Evolutionary conservation across 35 echinoderm and acorn worm species (phyloP), one percentile per base, ranked within the genome.

Genomic region (Patiria miniata): DNA sequence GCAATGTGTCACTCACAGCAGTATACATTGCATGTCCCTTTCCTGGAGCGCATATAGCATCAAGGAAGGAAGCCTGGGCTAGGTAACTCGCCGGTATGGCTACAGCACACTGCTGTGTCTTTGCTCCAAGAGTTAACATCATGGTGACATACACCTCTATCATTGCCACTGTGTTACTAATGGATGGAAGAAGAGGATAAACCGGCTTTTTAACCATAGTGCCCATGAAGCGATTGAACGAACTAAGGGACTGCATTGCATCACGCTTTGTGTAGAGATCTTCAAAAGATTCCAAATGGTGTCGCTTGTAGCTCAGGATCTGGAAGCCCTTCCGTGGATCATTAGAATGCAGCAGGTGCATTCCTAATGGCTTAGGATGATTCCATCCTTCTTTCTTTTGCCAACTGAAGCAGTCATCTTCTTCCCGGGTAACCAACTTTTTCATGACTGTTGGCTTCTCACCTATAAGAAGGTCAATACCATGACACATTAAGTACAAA

Each of bases 81-180:
- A 83, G 65, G 81, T 90, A 90, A 51, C 88, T 90, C 33, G 88
- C 88, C 33, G 88, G 88, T 7, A 90, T 36, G 55, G 83, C 47
- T 37, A 90, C 68, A 37, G 82, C 0, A 14, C 61, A 37, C 26
- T 17, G 40, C 9, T 73, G 32, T 1, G 33, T 26, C 51, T 59
- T 90, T 8, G 88, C 81, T n/a, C 73, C 68, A 8, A 90, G 40
- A 61, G 88, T 33, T 32, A 83, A 65, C 0, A 40, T 38, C 32
- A 90, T 69, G 28, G 88, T 90, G 23, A 83, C 39, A 9, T 61
- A 42, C 9, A 54, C 40, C 81, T 90, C 88, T 36, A 90, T 47
- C 36, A 90, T 18, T 6, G 80, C 42, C 7, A 90, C 80, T 39
- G 73, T 83, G 52, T 90, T 90, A 33, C 60, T 44, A 26, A 90